phyloP scores from a whole-genome alignment of 64 coral and sea anemone genomes.

The Montipora foliosa region DNA sequence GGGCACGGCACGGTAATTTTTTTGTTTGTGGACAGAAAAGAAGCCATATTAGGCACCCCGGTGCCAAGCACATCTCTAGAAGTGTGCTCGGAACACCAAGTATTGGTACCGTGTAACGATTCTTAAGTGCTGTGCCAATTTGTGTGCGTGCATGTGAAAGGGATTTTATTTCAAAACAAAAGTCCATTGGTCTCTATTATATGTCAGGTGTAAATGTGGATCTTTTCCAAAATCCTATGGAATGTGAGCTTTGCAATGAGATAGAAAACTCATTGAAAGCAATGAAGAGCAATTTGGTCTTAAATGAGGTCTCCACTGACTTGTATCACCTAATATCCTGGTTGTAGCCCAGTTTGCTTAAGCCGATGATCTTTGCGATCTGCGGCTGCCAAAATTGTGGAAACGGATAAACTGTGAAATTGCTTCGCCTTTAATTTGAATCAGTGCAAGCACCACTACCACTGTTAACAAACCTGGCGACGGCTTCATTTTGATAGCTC shows the following conservation, averaged over 20 bases:
- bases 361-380: conserved; percentile 35
- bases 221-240: conserved; percentile 17
- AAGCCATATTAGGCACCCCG: too few species aligned
- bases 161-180: background rate
- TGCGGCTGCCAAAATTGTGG: conserved; percentile 27
- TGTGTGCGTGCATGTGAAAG: too few species aligned
- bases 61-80: too few species aligned
- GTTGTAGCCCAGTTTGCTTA: conserved; percentile 12
- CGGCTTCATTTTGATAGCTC: too few species aligned
- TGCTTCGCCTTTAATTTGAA: too few species aligned
- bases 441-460: too few species aligned
- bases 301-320: background rate
- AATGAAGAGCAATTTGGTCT: background rate
- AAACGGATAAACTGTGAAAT: too few species aligned
- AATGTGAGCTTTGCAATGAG: conserved; percentile 47
- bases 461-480: too few species aligned
- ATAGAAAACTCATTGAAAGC: conserved; percentile 8
- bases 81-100: too few species aligned
- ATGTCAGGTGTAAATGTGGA: conserved; percentile 38
- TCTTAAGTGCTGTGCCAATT: background rate
- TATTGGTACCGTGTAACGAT: too few species aligned
- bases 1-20: too few species aligned
- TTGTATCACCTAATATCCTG: background rate
- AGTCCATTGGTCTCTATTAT: background rate
- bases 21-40: too few species aligned